Evolutionary conservation across 2,113 vertebrate species (phyloP).

Genomic region (Progne subis): DNA sequence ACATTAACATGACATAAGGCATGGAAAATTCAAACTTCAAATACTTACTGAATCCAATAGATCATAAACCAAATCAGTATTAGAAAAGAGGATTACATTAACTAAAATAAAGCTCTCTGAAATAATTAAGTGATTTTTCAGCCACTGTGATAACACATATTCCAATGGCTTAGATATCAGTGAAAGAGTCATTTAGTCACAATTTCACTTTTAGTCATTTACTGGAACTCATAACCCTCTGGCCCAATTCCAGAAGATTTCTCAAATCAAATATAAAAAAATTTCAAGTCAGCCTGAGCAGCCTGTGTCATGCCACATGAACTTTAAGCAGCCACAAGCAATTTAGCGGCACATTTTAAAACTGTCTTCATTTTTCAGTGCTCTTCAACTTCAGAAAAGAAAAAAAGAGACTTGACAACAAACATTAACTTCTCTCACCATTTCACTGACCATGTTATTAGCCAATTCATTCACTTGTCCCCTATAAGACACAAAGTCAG

Average conservation of each 20-base stretch:
- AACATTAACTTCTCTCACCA: background rate
- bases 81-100: conserved; percentile 5
- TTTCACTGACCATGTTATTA: conserved; percentile 31
- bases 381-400: background rate
- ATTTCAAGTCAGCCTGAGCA: background rate
- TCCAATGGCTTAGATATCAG: conserved; percentile 25
- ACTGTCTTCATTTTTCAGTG: background rate
- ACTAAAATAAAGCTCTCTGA: conserved; percentile 42
- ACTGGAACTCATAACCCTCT: conserved; percentile 43
- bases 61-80: conserved; percentile 49
- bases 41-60: conserved; percentile 35
- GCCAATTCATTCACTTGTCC: background rate
- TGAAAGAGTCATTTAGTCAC: conserved; percentile 44
- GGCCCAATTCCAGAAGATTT: conserved; percentile 53
- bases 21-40: conserved; percentile 60
- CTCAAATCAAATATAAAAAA: conserved; percentile 14
- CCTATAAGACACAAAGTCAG: background rate
- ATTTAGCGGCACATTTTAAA: background rate
- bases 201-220: conserved; percentile 58
- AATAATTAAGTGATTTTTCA: conserved; percentile 38
- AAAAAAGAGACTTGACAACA: background rate
- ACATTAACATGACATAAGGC: conserved; percentile 38
- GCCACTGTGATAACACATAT: conserved; percentile 23
- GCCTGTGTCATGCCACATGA: background rate
- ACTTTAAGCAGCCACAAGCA: background rate